Conservation (phyloP, 2,888 invertebrate genomes). For the Andrena marginata region DNA sequence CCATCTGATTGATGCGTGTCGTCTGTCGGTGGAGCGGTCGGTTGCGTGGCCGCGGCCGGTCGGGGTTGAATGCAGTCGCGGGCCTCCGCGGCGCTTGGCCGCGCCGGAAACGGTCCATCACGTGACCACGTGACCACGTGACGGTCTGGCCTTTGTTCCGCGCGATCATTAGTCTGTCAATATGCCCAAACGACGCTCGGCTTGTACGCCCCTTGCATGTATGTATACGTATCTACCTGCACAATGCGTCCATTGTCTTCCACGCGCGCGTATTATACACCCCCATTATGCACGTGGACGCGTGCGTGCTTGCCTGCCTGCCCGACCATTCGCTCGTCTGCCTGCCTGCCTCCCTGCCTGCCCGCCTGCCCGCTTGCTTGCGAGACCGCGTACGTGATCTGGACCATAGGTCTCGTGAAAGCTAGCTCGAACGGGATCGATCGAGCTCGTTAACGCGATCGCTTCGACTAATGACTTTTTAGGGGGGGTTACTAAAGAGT, state of each 20-base stretch:
- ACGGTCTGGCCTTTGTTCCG: constrained; percentile 84
- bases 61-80: constrained; percentile 76
- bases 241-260: constrained; percentile 85
- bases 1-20: constrained; percentile 81
- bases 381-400: constrained; percentile 60
- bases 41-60: constrained; percentile 41
- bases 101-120: constrained; percentile 85
- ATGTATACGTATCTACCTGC: constrained; percentile 81
- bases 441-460: constrained; percentile 51
- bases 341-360: constrained; percentile 45
- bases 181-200: constrained; percentile 84
- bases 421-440: constrained; percentile 41
- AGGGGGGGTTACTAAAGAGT: neutral
- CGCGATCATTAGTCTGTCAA: constrained; percentile 85
- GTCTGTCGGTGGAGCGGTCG: constrained; percentile 68
- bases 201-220: constrained; percentile 71
- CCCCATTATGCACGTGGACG: constrained; percentile 83
- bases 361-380: constrained; percentile 67
- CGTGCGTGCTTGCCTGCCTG: constrained; percentile 76
- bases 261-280: constrained; percentile 82
- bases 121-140: constrained; percentile 84
- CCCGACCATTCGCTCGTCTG: constrained; percentile 69
- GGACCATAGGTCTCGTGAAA: constrained; percentile 42
- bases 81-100: constrained; percentile 78
- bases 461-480: constrained; percentile 31